These are phyloP conservation scores for Petromus typicus DNA, from an alignment of 2,113 vertebrate genomes.

Conservation along the genomic window DNA sequence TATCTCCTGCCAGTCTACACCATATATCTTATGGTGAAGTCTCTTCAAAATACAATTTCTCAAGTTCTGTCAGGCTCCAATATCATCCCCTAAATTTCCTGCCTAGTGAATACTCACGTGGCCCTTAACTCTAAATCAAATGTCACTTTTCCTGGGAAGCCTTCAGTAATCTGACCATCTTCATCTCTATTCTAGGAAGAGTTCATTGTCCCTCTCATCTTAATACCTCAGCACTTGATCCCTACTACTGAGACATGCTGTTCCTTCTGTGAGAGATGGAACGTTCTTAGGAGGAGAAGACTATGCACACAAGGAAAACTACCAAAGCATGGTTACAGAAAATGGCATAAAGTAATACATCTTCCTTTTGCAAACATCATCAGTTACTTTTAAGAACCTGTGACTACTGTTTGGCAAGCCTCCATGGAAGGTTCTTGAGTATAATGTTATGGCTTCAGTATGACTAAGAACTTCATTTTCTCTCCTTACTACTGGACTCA, in stretches of 20 bases:
- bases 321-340: background rate
- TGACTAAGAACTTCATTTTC: constrained; percentile 20
- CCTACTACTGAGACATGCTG: background rate
- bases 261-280: background rate
- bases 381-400: background rate
- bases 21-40: constrained; percentile 39
- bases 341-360: background rate
- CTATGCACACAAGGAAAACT: background rate
- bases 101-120: background rate
- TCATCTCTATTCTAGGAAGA: background rate
- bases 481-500: background rate
- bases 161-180: background rate
- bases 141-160: background rate
- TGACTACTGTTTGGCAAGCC: constrained; percentile 7
- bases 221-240: background rate
- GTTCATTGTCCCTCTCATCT: background rate
- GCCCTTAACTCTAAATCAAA: constrained; percentile 26
- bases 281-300: constrained; percentile 4
- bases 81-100: background rate
- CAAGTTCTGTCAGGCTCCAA: constrained; percentile 15
- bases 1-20: background rate
- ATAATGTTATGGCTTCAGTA: constrained; percentile 17
- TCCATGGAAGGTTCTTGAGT: constrained; percentile 13
- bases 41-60: constrained; percentile 21
- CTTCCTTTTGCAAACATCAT: background rate